Evolutionary conservation across 1,140 invertebrate species (phyloP), one percentile per base, ranked within the genome.

Genomic region (Sinonovacula constricta): DNA sequence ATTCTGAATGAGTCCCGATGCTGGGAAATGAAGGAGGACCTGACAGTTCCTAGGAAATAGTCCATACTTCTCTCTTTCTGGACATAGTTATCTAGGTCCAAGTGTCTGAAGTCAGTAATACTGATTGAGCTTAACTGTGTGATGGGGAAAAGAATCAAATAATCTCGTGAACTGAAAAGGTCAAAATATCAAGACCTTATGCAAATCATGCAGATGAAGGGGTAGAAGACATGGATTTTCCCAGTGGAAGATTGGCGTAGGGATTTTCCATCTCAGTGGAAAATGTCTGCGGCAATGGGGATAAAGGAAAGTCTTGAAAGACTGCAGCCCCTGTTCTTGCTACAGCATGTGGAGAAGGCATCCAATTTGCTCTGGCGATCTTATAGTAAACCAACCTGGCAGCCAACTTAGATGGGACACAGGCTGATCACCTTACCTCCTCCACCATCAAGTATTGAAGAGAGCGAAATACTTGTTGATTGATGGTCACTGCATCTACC

Each of bases 231-330:
- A 62, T 69, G 33, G 57, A 15, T 74, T 3, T 62, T 78, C 7
- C 54, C 34, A 26, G 75, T 69, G 12, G 56, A 69, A 28, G 45
- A 62, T 39, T 65, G 65, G 14, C 69, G 70, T n/a, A n/a, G n/a
- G n/a, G 62, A 65, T 3, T 79, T 79, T 31, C 69, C 80, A 62
- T 57, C 68, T 15, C 67, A 62, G 18, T 80, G 66, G 65, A 80
- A 36, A 28, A 49, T 75, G 65, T 34, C 66, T 0, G 31, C 3
- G 18, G 12, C 26, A 74, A 18, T 70, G 59, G 57, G 72, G 7
- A 49, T 75, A 65, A 53, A 30, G 28, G 51, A 15, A 51, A 4
- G 54, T 45, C n/a, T 36, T 0, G 62, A 3, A 79, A 72, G 14
- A 79, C 45, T 15, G 49, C 36, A 15, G 33, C n/a, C 1, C 14